Conservation (phyloP, 2,113 vertebrate genomes). For the Varanus salvator region DNA sequence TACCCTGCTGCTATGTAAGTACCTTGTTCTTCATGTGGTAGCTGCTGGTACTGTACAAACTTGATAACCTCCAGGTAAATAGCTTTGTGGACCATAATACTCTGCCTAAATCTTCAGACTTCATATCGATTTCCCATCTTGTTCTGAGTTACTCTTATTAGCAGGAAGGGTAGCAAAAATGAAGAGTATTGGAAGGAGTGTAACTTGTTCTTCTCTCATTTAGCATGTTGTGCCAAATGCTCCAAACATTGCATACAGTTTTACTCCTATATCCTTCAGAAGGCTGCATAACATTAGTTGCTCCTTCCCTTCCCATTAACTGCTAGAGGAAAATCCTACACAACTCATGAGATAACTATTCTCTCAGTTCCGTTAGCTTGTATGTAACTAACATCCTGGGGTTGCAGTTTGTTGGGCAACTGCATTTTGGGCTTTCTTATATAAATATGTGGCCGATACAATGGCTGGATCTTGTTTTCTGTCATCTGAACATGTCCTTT, state of each 20-base stretch:
- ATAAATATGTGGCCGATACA: neutral
- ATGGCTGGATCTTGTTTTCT: neutral
- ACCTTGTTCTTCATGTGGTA: neutral
- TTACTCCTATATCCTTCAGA: neutral
- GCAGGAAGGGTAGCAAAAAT: neutral
- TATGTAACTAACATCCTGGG: neutral
- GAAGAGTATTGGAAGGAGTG: neutral
- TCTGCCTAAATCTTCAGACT: neutral
- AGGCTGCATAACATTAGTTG: neutral
- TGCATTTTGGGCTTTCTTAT: neutral
- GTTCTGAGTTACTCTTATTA: neutral
- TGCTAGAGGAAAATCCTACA: neutral
- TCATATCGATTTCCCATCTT: neutral
- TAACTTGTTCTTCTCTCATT: neutral
- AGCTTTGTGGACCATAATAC: neutral
- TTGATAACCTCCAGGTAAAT: neutral
- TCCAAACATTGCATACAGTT: neutral
- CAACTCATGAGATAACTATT: neutral
- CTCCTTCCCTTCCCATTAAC: neutral
- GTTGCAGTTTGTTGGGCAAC: neutral
- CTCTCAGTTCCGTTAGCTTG: neutral
- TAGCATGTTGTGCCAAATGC: neutral
- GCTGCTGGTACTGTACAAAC: neutral
- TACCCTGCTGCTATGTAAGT: neutral
- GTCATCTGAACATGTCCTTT: neutral